Percentiles rank a stretch among this genome's conserved stretches.
Evolutionary conservation across 2,888 invertebrate species (phyloP).

Genomic region (Sphaerophoria taeniata): DNA sequence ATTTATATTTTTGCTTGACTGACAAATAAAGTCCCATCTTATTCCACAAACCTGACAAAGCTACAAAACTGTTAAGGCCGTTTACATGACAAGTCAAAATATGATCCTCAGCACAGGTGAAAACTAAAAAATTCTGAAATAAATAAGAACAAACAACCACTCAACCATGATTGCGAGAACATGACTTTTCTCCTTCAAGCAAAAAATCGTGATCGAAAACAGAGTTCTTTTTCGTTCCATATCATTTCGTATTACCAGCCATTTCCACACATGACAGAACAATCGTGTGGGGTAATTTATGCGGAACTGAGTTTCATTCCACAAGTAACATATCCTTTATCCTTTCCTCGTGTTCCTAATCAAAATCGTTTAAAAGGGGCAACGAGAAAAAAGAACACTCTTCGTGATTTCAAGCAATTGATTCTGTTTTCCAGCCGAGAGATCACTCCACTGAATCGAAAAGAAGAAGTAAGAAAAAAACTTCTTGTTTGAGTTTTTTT

Average conservation of each 20-base stretch:
- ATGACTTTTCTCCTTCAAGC: slow-evolving; percentile 38
- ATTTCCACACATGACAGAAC: slow-evolving; percentile 73
- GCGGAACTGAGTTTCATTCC: slow-evolving; percentile 65
- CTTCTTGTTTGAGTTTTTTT: slow-evolving; percentile 24
- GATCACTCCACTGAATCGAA: slow-evolving; percentile 70
- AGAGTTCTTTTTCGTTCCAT: slow-evolving; percentile 54
- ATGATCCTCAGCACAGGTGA: slow-evolving; percentile 26
- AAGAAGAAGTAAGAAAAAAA: background rate
- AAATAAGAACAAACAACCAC: slow-evolving; percentile 33
- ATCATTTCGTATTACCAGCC: slow-evolving; percentile 56
- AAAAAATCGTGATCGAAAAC: slow-evolving; percentile 64
- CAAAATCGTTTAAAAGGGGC: slow-evolving; percentile 5
- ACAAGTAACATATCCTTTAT: slow-evolving; percentile 55
- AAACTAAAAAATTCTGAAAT: background rate
- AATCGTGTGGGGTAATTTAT: slow-evolving; percentile 74
- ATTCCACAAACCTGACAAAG: too few species aligned
- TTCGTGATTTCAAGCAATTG: slow-evolving; percentile 69
- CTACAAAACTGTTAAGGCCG: too few species aligned
- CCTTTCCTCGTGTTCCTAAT: slow-evolving; percentile 54
- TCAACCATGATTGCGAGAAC: slow-evolving; percentile 63
- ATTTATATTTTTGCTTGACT: too few species aligned
- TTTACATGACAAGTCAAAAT: background rate
- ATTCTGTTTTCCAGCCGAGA: slow-evolving; percentile 54
- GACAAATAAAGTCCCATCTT: too few species aligned
- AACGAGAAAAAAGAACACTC: slow-evolving; percentile 20